Evolutionary conservation across 2,113 vertebrate genomes (phyloP).

Genomic region (Cinclus cinclus): DNA sequence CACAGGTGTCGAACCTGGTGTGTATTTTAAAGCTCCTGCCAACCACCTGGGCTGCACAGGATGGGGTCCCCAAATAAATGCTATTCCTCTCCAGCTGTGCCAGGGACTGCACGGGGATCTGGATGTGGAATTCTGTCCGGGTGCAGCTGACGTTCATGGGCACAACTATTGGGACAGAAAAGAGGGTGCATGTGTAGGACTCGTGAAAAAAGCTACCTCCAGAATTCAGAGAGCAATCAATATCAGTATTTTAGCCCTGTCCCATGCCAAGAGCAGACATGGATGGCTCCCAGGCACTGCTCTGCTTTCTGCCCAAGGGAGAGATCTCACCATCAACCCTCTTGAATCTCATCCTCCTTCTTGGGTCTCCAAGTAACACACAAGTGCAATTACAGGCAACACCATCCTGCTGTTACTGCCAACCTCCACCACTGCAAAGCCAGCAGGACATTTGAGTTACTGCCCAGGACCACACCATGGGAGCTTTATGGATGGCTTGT

Average conservation of each 20-base stretch:
- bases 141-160: constrained; percentile 94
- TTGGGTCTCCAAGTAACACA: not conserved
- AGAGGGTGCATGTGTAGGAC: accelerated
- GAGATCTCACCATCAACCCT: not conserved
- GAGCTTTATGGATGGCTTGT: not conserved
- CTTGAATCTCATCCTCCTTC: not conserved
- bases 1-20: constrained; percentile 90
- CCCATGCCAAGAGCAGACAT: accelerated
- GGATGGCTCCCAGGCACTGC: not conserved
- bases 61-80: constrained; percentile 88
- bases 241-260: not conserved
- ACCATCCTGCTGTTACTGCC: not conserved
- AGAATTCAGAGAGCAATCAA: not conserved
- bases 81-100: constrained; percentile 84
- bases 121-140: constrained; percentile 92
- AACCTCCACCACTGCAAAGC: not conserved
- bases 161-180: constrained; percentile 78
- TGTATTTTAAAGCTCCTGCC: constrained; percentile 87
- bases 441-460: not conserved
- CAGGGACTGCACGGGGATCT: constrained; percentile 83
- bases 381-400: not conserved
- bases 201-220: not conserved
- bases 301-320: not conserved
- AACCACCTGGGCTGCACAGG: constrained; percentile 84
- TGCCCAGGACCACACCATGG: not conserved